A percentile compares a stretch with the other conserved stretches of the same genome.
Evolutionary conservation across 2,797 vertebrate species (phyloP).

Genomic region (Pseudochaenichthys georgianus): DNA sequence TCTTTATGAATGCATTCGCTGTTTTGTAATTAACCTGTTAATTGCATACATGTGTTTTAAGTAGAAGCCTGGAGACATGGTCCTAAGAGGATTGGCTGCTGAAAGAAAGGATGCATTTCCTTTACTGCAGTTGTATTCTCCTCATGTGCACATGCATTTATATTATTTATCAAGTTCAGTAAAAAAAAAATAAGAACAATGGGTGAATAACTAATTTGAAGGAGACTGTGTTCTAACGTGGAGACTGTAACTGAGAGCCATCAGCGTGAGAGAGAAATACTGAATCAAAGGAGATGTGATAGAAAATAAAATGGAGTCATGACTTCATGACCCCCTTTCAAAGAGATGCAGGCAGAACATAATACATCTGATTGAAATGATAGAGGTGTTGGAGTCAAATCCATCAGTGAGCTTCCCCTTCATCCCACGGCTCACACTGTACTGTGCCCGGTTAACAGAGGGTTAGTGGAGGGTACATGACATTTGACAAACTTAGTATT

Average conservation of each 20-base stretch:
- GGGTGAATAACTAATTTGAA: neutral
- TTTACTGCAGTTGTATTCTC: neutral
- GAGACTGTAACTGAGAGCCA: neutral
- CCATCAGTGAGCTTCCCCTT: slow-evolving; percentile 15
- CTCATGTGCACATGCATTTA: neutral
- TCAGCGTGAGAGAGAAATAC: slow-evolving; percentile 19
- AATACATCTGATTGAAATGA: slow-evolving; percentile 58
- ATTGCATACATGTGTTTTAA: neutral
- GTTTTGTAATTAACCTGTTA: neutral
- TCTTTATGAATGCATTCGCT: neutral
- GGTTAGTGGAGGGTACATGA: neutral
- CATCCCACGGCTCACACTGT: slow-evolving; percentile 10
- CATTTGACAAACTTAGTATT: neutral
- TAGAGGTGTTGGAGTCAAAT: slow-evolving; percentile 29
- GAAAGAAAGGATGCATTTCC: neutral
- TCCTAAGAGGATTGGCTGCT: neutral
- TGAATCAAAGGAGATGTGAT: slow-evolving; percentile 39
- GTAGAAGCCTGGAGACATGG: neutral
- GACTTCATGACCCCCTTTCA: slow-evolving; percentile 57
- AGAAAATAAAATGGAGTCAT: slow-evolving; percentile 63
- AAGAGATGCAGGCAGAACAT: slow-evolving; percentile 46
- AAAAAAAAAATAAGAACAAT: neutral
- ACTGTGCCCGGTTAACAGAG: slow-evolving; percentile 1
- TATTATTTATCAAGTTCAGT: neutral
- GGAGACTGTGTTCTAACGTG: slow-evolving; percentile 3